phyloP scores from a whole-genome alignment of 2,888 invertebrate species.

The Odontothrips loti region DNA sequence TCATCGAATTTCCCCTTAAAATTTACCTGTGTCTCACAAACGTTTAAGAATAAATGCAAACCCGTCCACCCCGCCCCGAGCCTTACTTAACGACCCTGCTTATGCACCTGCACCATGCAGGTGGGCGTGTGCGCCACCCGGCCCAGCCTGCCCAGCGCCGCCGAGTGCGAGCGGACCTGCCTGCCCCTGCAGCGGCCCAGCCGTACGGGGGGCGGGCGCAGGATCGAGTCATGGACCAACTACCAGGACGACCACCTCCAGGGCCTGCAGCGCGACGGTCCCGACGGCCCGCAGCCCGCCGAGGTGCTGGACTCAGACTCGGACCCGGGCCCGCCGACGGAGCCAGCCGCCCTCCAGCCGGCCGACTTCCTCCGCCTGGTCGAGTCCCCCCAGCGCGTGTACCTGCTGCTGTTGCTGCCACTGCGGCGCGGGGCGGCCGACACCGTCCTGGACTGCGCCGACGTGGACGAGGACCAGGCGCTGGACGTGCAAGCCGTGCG shows the following conservation, averaged over 20 bases:
- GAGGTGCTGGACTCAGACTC: not conserved
- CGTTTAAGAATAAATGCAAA: no score
- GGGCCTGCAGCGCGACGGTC: not conserved
- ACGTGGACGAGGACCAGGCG: not conserved
- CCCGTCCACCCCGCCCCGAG: no score
- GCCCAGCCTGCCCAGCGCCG: not conserved
- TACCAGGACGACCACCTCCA: constrained; percentile 25
- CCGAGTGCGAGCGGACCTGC: not conserved
- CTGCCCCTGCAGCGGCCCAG: constrained; percentile 21
- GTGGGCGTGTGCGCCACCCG: constrained; percentile 23
- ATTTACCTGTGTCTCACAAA: no score
- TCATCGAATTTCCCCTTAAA: no score
- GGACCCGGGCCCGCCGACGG: no score
- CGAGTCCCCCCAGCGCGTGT: constrained; percentile 19
- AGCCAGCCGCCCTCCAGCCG: not conserved
- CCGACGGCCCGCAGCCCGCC: constrained; percentile 15
- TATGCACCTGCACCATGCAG: not conserved
- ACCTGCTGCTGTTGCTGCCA: not conserved
- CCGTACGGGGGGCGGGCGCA: constrained; percentile 10
- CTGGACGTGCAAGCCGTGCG: constrained; percentile 40
- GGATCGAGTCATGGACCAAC: constrained; percentile 30
- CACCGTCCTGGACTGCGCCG: not conserved
- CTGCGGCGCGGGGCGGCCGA: not conserved
- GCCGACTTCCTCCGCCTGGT: constrained; percentile 16
- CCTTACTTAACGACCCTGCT: not conserved